Evolutionary conservation across 2,888 invertebrate species (phyloP), one percentile per base, ranked within the genome.

Genomic region (Nomada ruficornis): DNA sequence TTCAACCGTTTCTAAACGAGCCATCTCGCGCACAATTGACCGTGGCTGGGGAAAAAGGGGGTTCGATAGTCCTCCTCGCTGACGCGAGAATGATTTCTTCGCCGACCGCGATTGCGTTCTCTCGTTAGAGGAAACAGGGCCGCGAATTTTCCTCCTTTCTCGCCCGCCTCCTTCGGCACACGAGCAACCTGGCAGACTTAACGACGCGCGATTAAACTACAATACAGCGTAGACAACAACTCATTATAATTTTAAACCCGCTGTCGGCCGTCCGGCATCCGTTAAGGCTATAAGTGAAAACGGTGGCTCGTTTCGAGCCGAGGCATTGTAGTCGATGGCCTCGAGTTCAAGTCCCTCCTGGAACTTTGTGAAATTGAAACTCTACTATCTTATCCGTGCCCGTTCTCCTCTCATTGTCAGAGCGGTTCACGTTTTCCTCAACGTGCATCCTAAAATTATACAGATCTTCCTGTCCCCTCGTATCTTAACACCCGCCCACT

Each of bases 171-270:
- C 47, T 15, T 20, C 63, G 15, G 13, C 13, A 42, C 26, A 13
- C 2, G 11, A 36, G 20, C 15, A 11, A 52, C 10, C 52, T 15
- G 20, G 42, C 9, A 52, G 44, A 52, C 11, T 80, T 69, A 81
- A 69, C 73, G 55, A 50, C 42, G 42, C 18, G 5, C 23, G 72
- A 80, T 73, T 79, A 80, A 80, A 79, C 57, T 69, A 60, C 20
- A 60, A 47, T 65, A 65, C 47, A 47, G 26, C 69, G 29, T 59
- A 63, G 60, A 64, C 59, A 60, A 74, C 64, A 69, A 62, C 52
- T 80, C 59, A 74, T 81, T 80, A 81, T 60, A 80, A 82, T 80
- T 80, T 80, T 70, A 70, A 82, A 74, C 36, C 64, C 52, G 52
- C 42, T 15, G 42, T 26, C 59, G 44, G 55, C 47, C 44, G 59